Conservation (phyloP, 2,113 vertebrate genomes). For the Zapus hudsonius region DNA sequence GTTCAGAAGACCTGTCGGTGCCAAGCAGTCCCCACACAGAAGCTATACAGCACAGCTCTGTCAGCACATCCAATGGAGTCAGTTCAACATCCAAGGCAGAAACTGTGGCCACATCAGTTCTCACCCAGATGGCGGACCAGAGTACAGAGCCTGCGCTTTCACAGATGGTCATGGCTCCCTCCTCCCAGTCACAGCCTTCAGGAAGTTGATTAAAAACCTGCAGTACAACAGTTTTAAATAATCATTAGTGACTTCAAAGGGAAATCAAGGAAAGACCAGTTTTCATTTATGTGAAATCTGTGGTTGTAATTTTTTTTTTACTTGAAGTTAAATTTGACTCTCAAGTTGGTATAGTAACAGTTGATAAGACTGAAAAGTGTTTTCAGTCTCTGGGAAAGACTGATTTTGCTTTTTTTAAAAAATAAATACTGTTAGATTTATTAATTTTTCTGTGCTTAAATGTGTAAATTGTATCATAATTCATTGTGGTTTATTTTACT, state of each 20-base stretch:
- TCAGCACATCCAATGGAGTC: constrained; percentile 98
- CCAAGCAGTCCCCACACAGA: constrained; percentile 95
- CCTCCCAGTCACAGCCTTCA: constrained; percentile 91
- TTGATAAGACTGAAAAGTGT: constrained; percentile 87
- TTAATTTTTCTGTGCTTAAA: constrained; percentile 87
- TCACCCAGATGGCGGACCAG: constrained; percentile 91
- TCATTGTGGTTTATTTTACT: constrained; percentile 87
- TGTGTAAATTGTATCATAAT: constrained; percentile 88
- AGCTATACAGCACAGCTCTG: constrained; percentile 97
- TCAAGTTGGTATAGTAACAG: constrained; percentile 83
- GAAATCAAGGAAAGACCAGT: constrained; percentile 87
- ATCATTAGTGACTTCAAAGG: constrained; percentile 87
- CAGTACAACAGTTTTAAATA: constrained; percentile 82
- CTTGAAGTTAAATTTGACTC: constrained; percentile 88
- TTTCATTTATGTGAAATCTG: constrained; percentile 88
- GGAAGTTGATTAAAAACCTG: constrained; percentile 93
- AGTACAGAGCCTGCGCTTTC: constrained; percentile 92
- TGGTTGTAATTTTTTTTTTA: constrained; percentile 84
- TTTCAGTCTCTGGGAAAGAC: constrained; percentile 88
- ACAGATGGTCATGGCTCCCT: constrained; percentile 86
- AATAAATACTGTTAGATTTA: constrained; percentile 84
- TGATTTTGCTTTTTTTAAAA: constrained; percentile 84
- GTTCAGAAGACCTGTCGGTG: constrained; percentile 95
- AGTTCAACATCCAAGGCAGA: constrained; percentile 91
- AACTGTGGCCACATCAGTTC: constrained; percentile 88